phyloP scores from a whole-genome alignment of 1,140 invertebrate species.

The Pogonomyrmex barbatus region DNA sequence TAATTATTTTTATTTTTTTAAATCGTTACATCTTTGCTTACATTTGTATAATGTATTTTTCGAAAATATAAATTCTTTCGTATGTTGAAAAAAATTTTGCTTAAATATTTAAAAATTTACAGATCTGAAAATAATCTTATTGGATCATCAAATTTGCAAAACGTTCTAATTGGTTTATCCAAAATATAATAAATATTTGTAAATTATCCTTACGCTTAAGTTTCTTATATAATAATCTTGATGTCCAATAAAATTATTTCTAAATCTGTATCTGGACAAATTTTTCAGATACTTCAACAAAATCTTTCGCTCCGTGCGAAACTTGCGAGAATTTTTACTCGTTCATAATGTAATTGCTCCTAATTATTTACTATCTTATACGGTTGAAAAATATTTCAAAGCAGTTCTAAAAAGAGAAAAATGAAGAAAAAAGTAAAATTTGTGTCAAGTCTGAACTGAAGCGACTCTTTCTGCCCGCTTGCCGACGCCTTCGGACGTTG shows the following conservation, averaged over 20 bases:
- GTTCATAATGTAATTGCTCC: background rate
- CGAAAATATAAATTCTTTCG: background rate
- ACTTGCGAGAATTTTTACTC: background rate
- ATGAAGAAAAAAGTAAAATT: constrained; percentile 3
- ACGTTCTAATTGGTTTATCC: too few species aligned
- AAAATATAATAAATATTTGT: too few species aligned
- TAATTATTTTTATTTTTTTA: background rate
- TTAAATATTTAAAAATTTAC: too few species aligned
- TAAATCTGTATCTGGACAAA: too few species aligned
- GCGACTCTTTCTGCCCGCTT: background rate
- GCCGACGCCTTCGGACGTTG: background rate
- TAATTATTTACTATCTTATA: constrained; percentile 1
- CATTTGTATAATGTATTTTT: background rate
- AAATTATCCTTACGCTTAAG: too few species aligned
- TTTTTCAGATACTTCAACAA: too few species aligned
- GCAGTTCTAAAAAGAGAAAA: background rate
- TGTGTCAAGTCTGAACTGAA: background rate
- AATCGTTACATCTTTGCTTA: background rate
- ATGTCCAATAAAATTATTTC: too few species aligned
- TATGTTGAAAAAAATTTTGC: background rate
- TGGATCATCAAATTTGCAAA: too few species aligned
- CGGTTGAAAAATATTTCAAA: background rate
- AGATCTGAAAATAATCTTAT: too few species aligned
- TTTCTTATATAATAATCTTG: too few species aligned
- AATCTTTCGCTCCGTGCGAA: background rate